These are phyloP conservation scores for Trachops cirrhosus DNA, from an alignment of 2,797 vertebrate genomes.

Conservation along the genomic window DNA sequence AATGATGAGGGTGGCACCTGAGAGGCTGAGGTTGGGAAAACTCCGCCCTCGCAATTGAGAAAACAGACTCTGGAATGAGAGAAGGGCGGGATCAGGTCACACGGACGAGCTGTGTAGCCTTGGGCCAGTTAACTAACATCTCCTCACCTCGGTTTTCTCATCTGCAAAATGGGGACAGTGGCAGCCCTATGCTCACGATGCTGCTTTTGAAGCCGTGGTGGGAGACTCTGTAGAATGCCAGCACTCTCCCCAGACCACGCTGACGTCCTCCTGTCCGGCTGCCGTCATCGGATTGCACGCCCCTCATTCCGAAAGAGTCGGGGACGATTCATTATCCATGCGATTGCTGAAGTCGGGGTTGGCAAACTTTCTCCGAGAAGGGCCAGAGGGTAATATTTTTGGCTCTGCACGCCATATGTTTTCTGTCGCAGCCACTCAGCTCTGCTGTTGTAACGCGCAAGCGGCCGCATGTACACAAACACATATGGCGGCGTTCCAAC, in stretches of 20 bases:
- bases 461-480: not conserved
- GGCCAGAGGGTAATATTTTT: not conserved
- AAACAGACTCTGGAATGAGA: not conserved
- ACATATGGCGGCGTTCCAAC: not conserved
- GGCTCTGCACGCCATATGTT: not conserved
- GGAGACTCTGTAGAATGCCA: not conserved
- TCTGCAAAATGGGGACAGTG: not conserved
- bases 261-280: not conserved
- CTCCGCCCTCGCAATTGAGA: not conserved
- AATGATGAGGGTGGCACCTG: rapidly evolving
- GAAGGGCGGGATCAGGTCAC: not conserved
- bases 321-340: not conserved
- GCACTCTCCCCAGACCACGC: not conserved
- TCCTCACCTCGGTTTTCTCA: not conserved
- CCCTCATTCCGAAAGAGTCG: not conserved
- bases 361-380: not conserved
- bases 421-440: not conserved
- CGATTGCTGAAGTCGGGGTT: not conserved
- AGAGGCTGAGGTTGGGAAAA: not conserved
- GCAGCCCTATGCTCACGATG: rapidly evolving
- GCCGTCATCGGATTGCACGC: not conserved
- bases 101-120: not conserved
- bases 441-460: not conserved
- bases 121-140: not conserved
- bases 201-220: not conserved